Evolutionary conservation across 2,888 invertebrate genomes (phyloP).

Genomic region (Lasioglossum leucozonium): DNA sequence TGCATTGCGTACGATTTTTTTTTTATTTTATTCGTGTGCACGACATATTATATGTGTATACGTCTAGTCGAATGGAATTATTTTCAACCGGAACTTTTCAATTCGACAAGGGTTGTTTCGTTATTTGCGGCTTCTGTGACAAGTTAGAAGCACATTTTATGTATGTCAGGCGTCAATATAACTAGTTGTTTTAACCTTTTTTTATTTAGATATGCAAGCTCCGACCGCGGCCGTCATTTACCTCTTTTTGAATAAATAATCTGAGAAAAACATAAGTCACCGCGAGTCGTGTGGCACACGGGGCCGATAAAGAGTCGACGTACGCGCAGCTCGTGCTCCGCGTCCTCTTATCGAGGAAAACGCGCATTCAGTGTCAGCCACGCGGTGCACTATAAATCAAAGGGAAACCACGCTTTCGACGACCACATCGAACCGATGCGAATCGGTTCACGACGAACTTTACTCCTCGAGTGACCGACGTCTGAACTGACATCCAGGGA

Average conservation of each 20-base stretch:
- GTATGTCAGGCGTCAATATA: background rate
- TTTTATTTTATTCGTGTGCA: background rate
- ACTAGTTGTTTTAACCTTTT: background rate
- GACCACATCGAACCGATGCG: slow-evolving; percentile 47
- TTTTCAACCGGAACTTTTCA: too few relatives aligned
- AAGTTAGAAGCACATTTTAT: background rate
- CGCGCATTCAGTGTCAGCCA: slow-evolving; percentile 58
- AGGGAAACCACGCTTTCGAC: slow-evolving; percentile 39
- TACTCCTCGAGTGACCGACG: slow-evolving; percentile 54
- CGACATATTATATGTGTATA: too few relatives aligned
- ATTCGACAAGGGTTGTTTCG: background rate
- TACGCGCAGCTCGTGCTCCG: slow-evolving; percentile 69
- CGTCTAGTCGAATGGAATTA: too few relatives aligned
- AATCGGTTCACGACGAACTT: slow-evolving; percentile 71
- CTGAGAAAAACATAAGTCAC: slow-evolving; percentile 46
- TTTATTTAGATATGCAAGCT: background rate
- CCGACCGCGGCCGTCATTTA: background rate
- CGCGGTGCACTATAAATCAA: slow-evolving; percentile 56
- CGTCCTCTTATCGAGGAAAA: slow-evolving; percentile 54
- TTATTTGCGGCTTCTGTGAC: background rate
- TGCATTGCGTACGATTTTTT: background rate
- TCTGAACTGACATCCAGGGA: slow-evolving; percentile 20
- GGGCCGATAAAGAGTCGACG: slow-evolving; percentile 65
- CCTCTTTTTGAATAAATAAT: background rate
- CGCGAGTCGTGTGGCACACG: slow-evolving; percentile 69